Base-by-base conservation (phyloP, 2,113 vertebrate species). In the Clarias batrachus region DNA sequence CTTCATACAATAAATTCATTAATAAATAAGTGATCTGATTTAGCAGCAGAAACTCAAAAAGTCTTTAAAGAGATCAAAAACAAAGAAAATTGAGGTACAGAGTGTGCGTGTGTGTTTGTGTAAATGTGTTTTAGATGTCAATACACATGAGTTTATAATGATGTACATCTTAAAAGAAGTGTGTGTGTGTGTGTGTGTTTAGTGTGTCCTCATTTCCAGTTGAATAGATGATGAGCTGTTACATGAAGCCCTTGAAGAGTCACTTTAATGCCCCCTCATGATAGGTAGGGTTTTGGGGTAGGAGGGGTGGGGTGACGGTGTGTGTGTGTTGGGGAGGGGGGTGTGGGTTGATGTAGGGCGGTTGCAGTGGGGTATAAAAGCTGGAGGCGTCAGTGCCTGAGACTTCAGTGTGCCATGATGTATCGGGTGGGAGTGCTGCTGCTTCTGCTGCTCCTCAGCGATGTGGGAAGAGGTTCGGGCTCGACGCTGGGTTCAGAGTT, bases 211-310 rank as follows among this genome's bases (percentile, higher is more conserved):
- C 89, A 96, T 95, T 95, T 94, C 66, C 94, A 95, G 86, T 83
- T 93, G 92, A 95, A 95, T 94, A 88, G 93, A 89, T 92, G 93
- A 95, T 94, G 94, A 94, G 93, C 93, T 94, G 93, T 95, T 93
- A 94, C 90, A 93, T 91, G 92, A 83, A 94, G 82, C 89, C 91
- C 92, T 93, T 91, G 91, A 92, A 91, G 92, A 93, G 92, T 94
- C 93, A 93, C 93, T 96, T 95, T 95, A 94, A 95, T 94, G 94
- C 94, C 91, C 92, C 91, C 92, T 90, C 90, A 91, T 92, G 91
- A 91, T 92, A 93, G 91, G 93, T 93, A 94, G 94, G 93, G 93
- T 93, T 92, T 92, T 89, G 91, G 78, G 78, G 79, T 74, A 73
- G 70, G 79, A 79, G 65, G 83, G 83, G 21, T 89, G 41, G 41